Base-by-base conservation (phyloP, 2,113 vertebrate species). In the Tylochromis polylepis region DNA sequence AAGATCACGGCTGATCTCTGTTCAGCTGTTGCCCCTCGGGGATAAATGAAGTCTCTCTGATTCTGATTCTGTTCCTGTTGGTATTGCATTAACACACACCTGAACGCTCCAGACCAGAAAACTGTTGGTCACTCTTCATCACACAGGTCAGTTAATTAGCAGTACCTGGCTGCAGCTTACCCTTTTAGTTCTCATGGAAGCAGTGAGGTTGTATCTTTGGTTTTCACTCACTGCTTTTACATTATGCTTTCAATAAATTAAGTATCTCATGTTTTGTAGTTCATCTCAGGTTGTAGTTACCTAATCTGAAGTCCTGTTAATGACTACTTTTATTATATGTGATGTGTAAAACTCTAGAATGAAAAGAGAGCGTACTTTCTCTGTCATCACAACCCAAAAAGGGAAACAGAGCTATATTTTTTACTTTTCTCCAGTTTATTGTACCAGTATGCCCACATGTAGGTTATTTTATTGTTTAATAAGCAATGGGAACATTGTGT, bases 401-500 rank as follows among this genome's bases (percentile, higher is more conserved):
- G 3, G 22, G 67, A 49, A 75, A 29, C 24, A 11, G 41, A 7
- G 24, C 5, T 0, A 20, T 11, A 75, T 14, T 65, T 65, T 34
- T 65, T 38, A 65, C 41, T 31, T 0, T 20, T 29, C 55, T 62
- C 24, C 11, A 49, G 41, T 51, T 62, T 11, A 51, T 62, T 27
- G 41, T 20, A 65, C 43, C 3, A 34, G 27, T 20, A 57, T 1
- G 36, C 12, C 36, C 15, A 20, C 78, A 83, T 84, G 84, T 14
- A 70, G 51, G 49, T 84, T 31, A 51, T 59, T 79, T 49, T 5
- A 81, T 62, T 83, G 60, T 60, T 86, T 93, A 90, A 89, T 2
- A 75, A 91, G 84, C 88, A 81, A 56, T 78, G 84, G 84, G 84
- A 89, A 55, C 84, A 24, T 78, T 31, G 53, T 83, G 38, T 70